Conservation (phyloP, 2,888 invertebrate species). For the Chydorus sphaericus region DNA sequence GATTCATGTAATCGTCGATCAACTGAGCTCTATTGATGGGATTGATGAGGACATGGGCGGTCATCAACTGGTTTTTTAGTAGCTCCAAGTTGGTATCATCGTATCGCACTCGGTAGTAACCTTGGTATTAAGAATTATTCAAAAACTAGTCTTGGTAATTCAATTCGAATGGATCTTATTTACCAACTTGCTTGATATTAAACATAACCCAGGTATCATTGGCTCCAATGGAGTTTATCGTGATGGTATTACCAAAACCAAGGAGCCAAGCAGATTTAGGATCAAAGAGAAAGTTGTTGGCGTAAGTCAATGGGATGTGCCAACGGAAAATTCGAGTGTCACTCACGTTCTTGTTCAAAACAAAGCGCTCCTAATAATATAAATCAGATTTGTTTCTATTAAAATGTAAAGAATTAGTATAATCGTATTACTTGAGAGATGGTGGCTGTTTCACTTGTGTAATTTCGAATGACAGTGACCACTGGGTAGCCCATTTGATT, state of each 20-base stretch:
- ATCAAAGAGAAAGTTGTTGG: background rate
- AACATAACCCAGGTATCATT: slow-evolving; percentile 22
- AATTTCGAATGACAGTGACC: background rate
- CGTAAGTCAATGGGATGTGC: slow-evolving; percentile 13
- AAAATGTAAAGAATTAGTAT: too few species aligned
- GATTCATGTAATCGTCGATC: slow-evolving; percentile 33
- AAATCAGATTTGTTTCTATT: too few species aligned
- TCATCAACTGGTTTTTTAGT: slow-evolving; percentile 17
- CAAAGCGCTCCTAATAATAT: background rate
- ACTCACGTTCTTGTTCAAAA: slow-evolving; percentile 2
- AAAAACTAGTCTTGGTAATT: slow-evolving; percentile 12
- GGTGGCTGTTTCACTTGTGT: slow-evolving; percentile 18
- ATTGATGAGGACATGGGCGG: slow-evolving; percentile 27
- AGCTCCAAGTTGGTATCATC: slow-evolving; percentile 20
- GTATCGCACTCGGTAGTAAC: slow-evolving; percentile 26
- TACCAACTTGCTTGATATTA: slow-evolving; percentile 23
- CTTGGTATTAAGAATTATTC: too few species aligned
- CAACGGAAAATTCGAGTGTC: slow-evolving; percentile 3
- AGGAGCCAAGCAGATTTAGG: background rate
- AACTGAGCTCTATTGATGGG: slow-evolving; percentile 31
- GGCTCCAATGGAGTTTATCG: slow-evolving; percentile 34
- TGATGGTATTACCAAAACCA: slow-evolving; percentile 12
- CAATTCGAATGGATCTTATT: background rate
- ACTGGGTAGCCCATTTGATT: slow-evolving; percentile 10
- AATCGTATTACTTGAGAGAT: slow-evolving; percentile 13